Base-by-base conservation (phyloP, 2,888 invertebrate species). In the Bimastos eiseni region DNA sequence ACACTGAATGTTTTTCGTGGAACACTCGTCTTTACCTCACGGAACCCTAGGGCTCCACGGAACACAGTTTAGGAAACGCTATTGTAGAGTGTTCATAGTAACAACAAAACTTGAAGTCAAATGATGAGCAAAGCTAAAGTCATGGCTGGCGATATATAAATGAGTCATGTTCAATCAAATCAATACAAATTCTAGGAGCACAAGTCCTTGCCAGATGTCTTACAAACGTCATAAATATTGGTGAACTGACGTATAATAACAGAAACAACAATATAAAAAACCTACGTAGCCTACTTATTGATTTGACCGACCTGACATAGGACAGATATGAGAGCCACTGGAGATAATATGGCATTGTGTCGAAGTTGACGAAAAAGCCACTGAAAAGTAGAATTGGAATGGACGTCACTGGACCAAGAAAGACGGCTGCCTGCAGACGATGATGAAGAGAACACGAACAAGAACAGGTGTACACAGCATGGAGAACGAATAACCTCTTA, bases 331-430 rank as follows among this genome's bases (percentile, higher is more conserved):
- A 98, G 93, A 99, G 97, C 98, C 98, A 98, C 93, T 98, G 96
- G 90, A 99, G 96, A 95, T 98, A 99, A 5, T 97, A 97, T 0
- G 98, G 98, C 94, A 99, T 98, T 3, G 98, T 98, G 95, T 98
- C 98, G 95, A 98, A 98, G 92, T 98, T 98, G 83, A 98, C 98
- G 95, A 98, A 98, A 97, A 98, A 98, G 19, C 98, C 98, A 93
- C 98, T 98, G 96, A 98, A 98, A 91, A 98, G 96, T 91, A 99
- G 96, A 96, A 99, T 98, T 55, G 98, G 98, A 89, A 98, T 98
- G 1, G 95, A 94, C n/a, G 98, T 98, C 88, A 98, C 98, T 0
- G 98, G 98, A 17, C 98, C 98, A 93, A 99, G 96, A 96, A 98
- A 99, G 90, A 98, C 98, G 44, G 98, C 98, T 94, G 98, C 98